phyloP scores from a whole-genome alignment of 1,140 invertebrate species.

The Pemphigus obesinymphae region DNA sequence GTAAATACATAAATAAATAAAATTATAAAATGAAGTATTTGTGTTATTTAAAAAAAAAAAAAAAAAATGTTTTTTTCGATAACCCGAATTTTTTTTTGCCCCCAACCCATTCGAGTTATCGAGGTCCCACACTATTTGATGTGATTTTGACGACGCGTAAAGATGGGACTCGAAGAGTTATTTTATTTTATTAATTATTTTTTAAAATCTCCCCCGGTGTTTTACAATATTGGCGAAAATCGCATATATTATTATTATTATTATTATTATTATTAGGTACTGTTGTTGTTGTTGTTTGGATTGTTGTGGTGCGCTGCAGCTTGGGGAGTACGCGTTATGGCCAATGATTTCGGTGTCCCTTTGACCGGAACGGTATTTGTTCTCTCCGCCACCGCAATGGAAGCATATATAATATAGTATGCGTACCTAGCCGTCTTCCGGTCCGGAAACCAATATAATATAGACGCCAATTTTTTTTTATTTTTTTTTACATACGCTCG shows the following conservation, averaged over 20 bases:
- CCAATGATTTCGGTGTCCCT: slow-evolving; percentile 26
- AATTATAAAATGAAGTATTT: too few species aligned
- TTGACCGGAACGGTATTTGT: slow-evolving; percentile 40
- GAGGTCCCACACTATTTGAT: too few species aligned
- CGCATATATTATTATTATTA: not conserved
- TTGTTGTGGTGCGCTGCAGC: not conserved
- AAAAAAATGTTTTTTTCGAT: too few species aligned
- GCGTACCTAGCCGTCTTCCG: not conserved
- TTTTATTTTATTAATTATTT: too few species aligned
- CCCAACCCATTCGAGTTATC: too few species aligned
- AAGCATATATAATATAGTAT: not conserved
- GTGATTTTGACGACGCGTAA: too few species aligned
- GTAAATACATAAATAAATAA: too few species aligned
- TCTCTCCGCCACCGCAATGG: not conserved
- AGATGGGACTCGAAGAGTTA: too few species aligned
- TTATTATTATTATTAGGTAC: not conserved
- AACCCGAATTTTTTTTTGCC: too few species aligned
- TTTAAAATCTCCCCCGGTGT: not conserved
- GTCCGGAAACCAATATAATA: not conserved
- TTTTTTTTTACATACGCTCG: too few species aligned
- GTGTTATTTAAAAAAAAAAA: too few species aligned
- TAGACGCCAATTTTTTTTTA: not conserved
- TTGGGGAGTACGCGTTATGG: slow-evolving; percentile 24
- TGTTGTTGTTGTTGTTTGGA: not conserved
- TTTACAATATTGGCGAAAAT: slow-evolving; percentile 1